phyloP scores from a whole-genome alignment of 2,797 vertebrate genomes.

The Rhinella marina region DNA sequence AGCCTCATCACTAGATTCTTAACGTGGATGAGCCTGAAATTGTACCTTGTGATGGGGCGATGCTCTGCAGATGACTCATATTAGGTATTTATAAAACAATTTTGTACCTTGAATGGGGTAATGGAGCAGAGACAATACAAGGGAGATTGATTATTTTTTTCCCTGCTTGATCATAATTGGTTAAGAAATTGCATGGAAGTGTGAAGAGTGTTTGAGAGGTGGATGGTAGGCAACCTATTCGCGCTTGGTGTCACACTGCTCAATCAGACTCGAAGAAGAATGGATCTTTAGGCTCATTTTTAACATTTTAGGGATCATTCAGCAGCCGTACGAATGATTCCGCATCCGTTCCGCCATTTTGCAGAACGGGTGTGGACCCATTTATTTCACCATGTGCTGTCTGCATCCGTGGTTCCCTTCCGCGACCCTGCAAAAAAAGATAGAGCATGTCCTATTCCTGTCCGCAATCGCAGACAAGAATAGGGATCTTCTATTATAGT shows the following conservation, averaged over 20 bases:
- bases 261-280: background rate
- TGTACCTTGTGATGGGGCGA: constrained; percentile 16
- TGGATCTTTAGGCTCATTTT: background rate
- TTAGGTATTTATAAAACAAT: constrained; percentile 27
- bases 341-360: too few species aligned
- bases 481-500: too few species aligned
- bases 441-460: too few species aligned
- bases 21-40: background rate
- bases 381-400: too few species aligned
- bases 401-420: too few species aligned
- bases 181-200: constrained; percentile 20
- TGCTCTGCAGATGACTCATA: constrained; percentile 19
- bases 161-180: constrained; percentile 6
- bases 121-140: constrained; percentile 33
- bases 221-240: background rate
- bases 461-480: too few species aligned
- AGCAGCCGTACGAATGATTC: too few species aligned
- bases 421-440: too few species aligned
- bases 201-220: background rate
- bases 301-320: background rate
- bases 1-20: background rate
- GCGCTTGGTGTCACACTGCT: background rate
- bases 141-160: background rate
- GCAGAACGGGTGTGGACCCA: too few species aligned
- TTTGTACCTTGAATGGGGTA: constrained; percentile 12